phyloP scores from a whole-genome alignment of 1,140 invertebrate species.

The Lethrus apterus region DNA sequence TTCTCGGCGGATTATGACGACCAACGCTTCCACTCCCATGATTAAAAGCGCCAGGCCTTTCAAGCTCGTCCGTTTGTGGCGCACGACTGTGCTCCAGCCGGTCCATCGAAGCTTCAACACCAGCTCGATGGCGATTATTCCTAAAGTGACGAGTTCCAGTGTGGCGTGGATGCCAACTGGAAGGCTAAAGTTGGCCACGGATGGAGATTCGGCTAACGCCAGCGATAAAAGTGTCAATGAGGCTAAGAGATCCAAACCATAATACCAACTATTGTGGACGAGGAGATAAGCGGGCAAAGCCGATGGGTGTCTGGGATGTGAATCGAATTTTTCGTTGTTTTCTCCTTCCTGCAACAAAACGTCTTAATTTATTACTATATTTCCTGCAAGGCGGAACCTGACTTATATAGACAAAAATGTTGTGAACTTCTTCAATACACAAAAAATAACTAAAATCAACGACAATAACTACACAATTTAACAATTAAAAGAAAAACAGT shows the following conservation, averaged over 20 bases:
- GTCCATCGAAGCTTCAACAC: conserved; percentile 80
- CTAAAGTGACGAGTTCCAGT: conserved; percentile 71
- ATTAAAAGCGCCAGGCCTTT: conserved; percentile 70
- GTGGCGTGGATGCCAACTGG: conserved; percentile 76
- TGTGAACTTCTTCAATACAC: too few relatives aligned
- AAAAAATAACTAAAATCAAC: too few relatives aligned
- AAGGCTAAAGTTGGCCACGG: conserved; percentile 54
- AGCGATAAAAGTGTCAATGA: conserved; percentile 71
- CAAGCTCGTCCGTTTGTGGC: conserved; percentile 62
- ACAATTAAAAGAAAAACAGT: too few relatives aligned
- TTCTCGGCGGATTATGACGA: conserved; percentile 72
- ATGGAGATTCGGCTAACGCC: conserved; percentile 75
- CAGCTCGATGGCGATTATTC: conserved; percentile 70
- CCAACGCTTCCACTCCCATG: conserved; percentile 79
- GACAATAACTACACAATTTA: too few relatives aligned
- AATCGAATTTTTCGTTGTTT: conserved; percentile 90
- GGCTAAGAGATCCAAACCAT: conserved; percentile 71
- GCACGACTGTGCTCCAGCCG: conserved; percentile 70
- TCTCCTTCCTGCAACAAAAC: conserved; percentile 65
- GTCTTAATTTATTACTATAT: too few relatives aligned
- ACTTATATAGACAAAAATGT: too few relatives aligned
- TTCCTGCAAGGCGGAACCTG: too few relatives aligned
- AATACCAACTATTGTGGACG: conserved; percentile 85
- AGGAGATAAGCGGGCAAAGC: conserved; percentile 81
- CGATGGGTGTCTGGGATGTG: conserved; percentile 74